phyloP scores from a whole-genome alignment of 2,113 vertebrate genomes.

The Lamprotornis superbus region DNA sequence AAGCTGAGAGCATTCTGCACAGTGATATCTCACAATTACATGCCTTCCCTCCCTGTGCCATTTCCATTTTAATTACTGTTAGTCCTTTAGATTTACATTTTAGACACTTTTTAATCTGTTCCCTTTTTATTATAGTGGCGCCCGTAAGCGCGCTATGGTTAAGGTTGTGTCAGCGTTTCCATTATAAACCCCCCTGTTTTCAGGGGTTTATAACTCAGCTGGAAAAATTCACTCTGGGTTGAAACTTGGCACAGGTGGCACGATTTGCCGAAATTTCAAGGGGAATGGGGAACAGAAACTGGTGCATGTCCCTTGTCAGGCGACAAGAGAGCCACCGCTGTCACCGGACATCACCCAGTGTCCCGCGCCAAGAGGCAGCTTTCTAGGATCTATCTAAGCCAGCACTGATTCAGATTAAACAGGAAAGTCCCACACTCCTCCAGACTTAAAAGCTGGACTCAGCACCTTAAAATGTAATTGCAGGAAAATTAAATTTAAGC shows the following conservation, averaged over 20 bases:
- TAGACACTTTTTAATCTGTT: constrained; percentile 86
- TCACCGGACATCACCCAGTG: background rate
- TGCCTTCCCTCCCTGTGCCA: constrained; percentile 91
- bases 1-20: constrained; percentile 89
- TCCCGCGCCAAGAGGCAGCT: background rate
- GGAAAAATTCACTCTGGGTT: constrained; percentile 61
- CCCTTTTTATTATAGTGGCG: constrained; percentile 79
- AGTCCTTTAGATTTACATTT: constrained; percentile 92
- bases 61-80: constrained; percentile 97
- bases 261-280: background rate
- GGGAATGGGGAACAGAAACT: background rate
- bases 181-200: constrained; percentile 68
- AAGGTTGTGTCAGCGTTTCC: constrained; percentile 80
- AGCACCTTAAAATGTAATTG: background rate
- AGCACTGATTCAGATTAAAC: background rate
- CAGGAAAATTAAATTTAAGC: background rate
- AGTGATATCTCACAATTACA: constrained; percentile 95
- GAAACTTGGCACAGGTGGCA: constrained; percentile 48
- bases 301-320: background rate
- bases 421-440: background rate
- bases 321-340: accelerated
- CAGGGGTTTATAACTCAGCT: constrained; percentile 67
- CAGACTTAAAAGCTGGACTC: background rate
- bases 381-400: background rate
- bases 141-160: constrained; percentile 71